Base-by-base conservation (phyloP, 2,888 invertebrate species). In the Aethes cnicana region DNA sequence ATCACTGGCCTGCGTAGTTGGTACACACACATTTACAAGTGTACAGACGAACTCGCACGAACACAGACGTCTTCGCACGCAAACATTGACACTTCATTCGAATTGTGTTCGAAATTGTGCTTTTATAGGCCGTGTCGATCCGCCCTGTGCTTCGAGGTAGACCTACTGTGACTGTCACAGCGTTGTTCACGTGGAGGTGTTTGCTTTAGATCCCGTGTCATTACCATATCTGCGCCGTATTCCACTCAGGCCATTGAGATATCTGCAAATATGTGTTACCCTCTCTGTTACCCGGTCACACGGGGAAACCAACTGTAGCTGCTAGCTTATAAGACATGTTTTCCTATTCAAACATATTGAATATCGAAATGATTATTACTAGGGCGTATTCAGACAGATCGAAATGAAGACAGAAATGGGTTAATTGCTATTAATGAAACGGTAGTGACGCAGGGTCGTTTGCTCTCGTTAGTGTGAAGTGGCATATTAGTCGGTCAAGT, bases 391-490 rank as follows among this genome's bases (percentile, higher is more conserved):
- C 56, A 55, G 53, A 54, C 55, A 47, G 57, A 54, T 47, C 48
- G 54, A 55, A 56, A 57, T 58, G 54, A 57, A 61, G 58, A 47
- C 53, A 55, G 49, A 52, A 52, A 52, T 35, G 62, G 63, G 61
- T 64, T 66, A 66, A 66, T 66, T 63, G 61, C 55, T 52, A 55
- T 57, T 61, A 47, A 50, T 55, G 42, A 32, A 55, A 50, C 23
- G 46, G 52, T 25, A 23, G 32, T 23, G 43, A 48, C 36, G 35
- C 17, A n/a, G 43, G 30, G 36, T 28, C 28, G 23, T 44, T 33
- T 44, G 21, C 11, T 52, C 8, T 42, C 50, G 43, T 50, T 50
- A 43, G 41, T 25, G 30, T 42, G 32, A 47, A 39, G 47, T 21
- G 32, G 18, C 21, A 32, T 37, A 32, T 52, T 39, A 39, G 37